Evolutionary conservation across 1,140 invertebrate species (phyloP), one percentile per base, ranked within the genome.

Genomic region (Bradysia coprophila): DNA sequence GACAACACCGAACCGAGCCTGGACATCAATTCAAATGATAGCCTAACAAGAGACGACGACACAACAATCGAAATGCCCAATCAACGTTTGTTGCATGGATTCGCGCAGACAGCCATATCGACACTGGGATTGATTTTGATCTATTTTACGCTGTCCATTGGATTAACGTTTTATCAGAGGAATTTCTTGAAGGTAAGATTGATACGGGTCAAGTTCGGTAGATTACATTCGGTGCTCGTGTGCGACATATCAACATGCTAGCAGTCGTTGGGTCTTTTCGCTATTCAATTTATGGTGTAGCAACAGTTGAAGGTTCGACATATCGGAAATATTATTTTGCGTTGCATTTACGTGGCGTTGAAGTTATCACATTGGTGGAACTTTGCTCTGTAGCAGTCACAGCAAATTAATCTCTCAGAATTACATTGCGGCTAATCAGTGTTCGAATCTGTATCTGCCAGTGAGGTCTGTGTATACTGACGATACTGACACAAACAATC

Each of bases 131-230:
- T 85, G 24, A 80, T 95, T 43, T 55, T 79, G 3, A 61, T 83
- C 22, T 96, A 95, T 62, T 93, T 93, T 59, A 64, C 75, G 4
- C 72, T 93, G 42, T 95, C 91, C 6, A 91, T 97, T 51, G 78
- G 86, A 41, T 71, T 97, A n/a, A 96, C 90, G 15, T 96, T 96
- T 66, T 97, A 95, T 58, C 90, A 96, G 58, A 77, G 91, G 73
- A 84, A 82, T 74, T 75, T 96, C 46, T 73, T 90, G 46, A 78
- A 81, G 66, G 89, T 91, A 65, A 68, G 66, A 61, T 42, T 45
- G 41, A 24, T 37, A 13, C 9, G 16, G 9, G 21, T 16, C 15
- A 33, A 20, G 21, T 36, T 31, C 23, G 15, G 10, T 39, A 31
- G 20, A 16, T 40, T 36, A 11, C 39, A 33, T 19, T 11, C 8